Evolutionary conservation across 2,888 invertebrate species (phyloP), one percentile per base, ranked within the genome.

Genomic region (Cephus nigrinus): DNA sequence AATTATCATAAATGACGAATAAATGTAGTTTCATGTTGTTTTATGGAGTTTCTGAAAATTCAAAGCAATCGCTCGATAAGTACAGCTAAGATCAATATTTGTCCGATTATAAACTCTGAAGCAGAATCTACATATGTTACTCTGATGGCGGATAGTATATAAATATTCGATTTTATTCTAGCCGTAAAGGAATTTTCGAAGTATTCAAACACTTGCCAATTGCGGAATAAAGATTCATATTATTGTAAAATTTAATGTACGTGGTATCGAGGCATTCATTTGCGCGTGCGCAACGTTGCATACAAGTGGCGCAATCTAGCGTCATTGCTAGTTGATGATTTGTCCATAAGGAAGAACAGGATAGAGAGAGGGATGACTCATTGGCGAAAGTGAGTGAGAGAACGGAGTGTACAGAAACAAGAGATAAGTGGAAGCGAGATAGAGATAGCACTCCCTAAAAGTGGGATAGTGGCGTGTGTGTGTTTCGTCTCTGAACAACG

Each of bases 401-500:
- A 36, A n/a, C 71, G 40, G 76, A 55, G 23, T 55, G 55, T 55
- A 23, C 23, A 1, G 55, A 55, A 36, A 23, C 55, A 55, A 55
- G 55, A 55, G 55, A 55, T 55, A 55, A 55, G 23, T 55, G 5
- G 23, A 9, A 55, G 23, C 23, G 55, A 9, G 55, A 55, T 55
- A 23, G 55, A 55, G 55, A 23, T 55, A 55, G 55, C 23, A 55
- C 55, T 55, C 55, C 23, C 9, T 23, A 9, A 23, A 55, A 55
- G 55, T 23, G 23, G 23, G 55, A 55, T 2, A 55, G 23, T 23
- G 23, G 55, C 55, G 55, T 55, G 55, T 23, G 55, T 40, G 23
- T 55, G 23, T 55, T 55, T 23, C 55, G 55, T 55, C 55, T 55
- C 80, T 76, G 78, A 77, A 78, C 73, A 78, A 75, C 82, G 79